Base-by-base conservation (phyloP, 2,888 invertebrate genomes). In the Nebria salina region DNA sequence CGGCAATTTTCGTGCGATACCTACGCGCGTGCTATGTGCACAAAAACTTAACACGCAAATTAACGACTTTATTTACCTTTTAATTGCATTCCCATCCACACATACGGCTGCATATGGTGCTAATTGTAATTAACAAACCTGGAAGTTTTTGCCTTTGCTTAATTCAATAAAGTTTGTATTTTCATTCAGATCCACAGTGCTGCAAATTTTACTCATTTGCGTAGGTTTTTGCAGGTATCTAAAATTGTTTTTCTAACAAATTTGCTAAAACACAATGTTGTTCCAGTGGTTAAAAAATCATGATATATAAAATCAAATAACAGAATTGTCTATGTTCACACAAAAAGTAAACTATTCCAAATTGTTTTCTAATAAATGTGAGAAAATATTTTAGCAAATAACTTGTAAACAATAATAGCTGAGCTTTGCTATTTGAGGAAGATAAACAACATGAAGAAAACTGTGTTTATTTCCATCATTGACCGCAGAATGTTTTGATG, bases 401-500 rank as follows among this genome's bases (percentile, higher is more conserved):
- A 54, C 54, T 11, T 2, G 54, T 13, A 54, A 54, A 54, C 54
- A 54, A 7, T 54, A 54, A 54, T 7, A 54, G 54, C 54, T 54
- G 7, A 3, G 11, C 6, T 54, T 13, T 13, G 6, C 8, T 8
- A 13, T 54, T 54, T 54, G 54, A 13, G 6, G 54, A 13, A 54
- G 26, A 70, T 11, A 70, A 70, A 70, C 25, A 70, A 70, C 70
- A 66, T 25, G 70, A 70, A 6, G 13, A n/a, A 25, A 70, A 70
- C 34, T 34, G 2, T 70, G 6, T 70, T 70, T 70, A 70, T 70
- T 68, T 70, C 70, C 70, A 70, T 3, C 70, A 70, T 70, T 70
- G 70, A 26, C 70, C 70, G 72, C 73, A 73, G 73, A 72, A 78
- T 78, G 78, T 78, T 78, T 78, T 72, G 73, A 78, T 73, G 72